Evolutionary conservation across 2,797 vertebrate genomes (phyloP).

Genomic region (Labroides dimidiatus): DNA sequence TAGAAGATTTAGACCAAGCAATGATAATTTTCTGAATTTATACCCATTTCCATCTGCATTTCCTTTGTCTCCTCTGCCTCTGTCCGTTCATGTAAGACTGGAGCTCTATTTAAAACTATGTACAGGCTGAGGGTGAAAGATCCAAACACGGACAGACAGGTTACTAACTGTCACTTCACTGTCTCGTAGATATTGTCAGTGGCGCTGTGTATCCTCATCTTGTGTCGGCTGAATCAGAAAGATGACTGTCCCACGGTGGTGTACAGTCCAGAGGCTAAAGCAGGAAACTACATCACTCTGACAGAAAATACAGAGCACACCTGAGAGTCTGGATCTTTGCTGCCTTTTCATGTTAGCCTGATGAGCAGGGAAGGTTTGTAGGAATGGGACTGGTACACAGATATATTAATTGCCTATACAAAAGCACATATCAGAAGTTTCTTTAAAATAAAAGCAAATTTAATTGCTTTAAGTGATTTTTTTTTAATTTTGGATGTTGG

Average conservation of each 20-base stretch:
- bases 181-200: slow-evolving; percentile 35
- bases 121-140: not conserved
- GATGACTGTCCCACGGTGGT: slow-evolving; percentile 37
- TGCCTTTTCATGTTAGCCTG: not conserved
- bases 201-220: slow-evolving; percentile 42
- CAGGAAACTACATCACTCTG: slow-evolving; percentile 56
- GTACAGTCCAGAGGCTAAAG: slow-evolving; percentile 62
- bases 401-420: not conserved
- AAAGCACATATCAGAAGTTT: not conserved
- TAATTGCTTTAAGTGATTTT: no score
- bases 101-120: slow-evolving; percentile 4
- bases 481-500: no score
- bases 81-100: not conserved
- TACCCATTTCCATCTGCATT: not conserved
- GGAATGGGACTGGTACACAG: not conserved
- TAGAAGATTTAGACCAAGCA: no score
- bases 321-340: slow-evolving; percentile 37
- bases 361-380: not conserved
- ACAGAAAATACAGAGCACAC: slow-evolving; percentile 27
- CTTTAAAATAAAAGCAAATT: no score
- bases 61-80: slow-evolving; percentile 10
- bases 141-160: not conserved
- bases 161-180: not conserved
- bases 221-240: slow-evolving; percentile 57
- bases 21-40: no score